Base-by-base conservation (phyloP, 2,888 invertebrate genomes). In the Cremastinae sp. region DNA sequence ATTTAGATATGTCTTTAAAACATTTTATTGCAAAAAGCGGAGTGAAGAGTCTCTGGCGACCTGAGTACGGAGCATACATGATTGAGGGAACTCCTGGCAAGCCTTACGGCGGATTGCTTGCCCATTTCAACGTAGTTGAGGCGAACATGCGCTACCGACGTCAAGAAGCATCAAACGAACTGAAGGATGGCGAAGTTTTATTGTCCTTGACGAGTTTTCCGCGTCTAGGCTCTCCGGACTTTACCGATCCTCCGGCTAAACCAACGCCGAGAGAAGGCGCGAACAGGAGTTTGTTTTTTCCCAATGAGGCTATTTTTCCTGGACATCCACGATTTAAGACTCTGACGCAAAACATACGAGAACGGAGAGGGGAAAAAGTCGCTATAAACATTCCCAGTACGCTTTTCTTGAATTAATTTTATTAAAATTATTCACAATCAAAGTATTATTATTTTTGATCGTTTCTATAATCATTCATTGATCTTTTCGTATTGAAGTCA, bases 61-160 rank as follows among this genome's bases (percentile, higher is more conserved):
- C 99, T 0, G 99, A 99, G 90, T 99, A 97, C 91, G 99, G 97
- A 1, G 95, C 96, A n/a, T 99, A 98, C 88, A 99, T 99, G 98
- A 93, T 98, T 72, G 98, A 99, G 91, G 99, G 99, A 14, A 99
- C 99, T 0, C 99, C 99, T 0, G 99, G 99, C 0, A 94, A 95
- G 85, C 97, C 97, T 0, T 99, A 98, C 85, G 98, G 98, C 5
- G 97, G 97, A 0, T 91, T 98, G 10, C 91, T 99, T 87, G 98
- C 98, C 4, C 98, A 99, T 91, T 98, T 99, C 90, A 99, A 99
- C 90, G 94, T 98, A 75, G 99, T 99, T 3, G 99, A 99, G 90
- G 96, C 97, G 4, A 99, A 99, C 90, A 99, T 99, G 99, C 94
- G 93, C 81, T 93, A 95, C 84, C 92, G 97, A 59, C 92, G 98